Percentiles rank a stretch among this genome's conserved stretches.
Conservation (phyloP, 2,113 vertebrate genomes). For the Conger conger region DNA sequence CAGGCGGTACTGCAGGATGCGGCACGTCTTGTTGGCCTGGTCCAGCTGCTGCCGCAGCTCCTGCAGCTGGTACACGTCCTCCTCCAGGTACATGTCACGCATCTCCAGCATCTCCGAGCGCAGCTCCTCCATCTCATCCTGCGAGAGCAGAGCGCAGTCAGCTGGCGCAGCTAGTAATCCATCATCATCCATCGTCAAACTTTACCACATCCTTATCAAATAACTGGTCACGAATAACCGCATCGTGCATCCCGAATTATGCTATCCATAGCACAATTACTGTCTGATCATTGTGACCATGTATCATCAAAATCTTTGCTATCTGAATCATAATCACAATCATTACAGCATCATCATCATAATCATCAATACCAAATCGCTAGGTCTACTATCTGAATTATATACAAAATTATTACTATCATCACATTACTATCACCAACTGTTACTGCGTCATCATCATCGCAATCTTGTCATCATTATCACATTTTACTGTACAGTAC, state of each 20-base stretch:
- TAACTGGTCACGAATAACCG: no score
- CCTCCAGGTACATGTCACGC: conserved; percentile 97
- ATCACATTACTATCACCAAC: background rate
- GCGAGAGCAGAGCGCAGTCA: conserved; percentile 10
- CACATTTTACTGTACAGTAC: background rate
- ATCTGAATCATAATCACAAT: background rate
- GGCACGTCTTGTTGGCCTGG: conserved; percentile 95
- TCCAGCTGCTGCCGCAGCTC: conserved; percentile 95
- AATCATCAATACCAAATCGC: background rate
- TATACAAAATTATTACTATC: background rate
- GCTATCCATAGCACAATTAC: background rate
- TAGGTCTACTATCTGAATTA: background rate
- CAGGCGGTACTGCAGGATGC: conserved; percentile 95
- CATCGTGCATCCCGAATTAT: background rate
- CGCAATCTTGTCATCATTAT: background rate
- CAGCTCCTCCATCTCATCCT: conserved; percentile 98
- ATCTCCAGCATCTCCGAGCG: conserved; percentile 98
- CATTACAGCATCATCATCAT: background rate
- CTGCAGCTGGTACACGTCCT: conserved; percentile 95
- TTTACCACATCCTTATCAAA: background rate
- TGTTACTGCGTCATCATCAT: background rate
- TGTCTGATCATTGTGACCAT: background rate
- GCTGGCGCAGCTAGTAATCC: background rate
- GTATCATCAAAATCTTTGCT: background rate
- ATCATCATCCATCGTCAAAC: background rate